Conservation (phyloP, 2,888 invertebrate species). For the Andrena flavipes region DNA sequence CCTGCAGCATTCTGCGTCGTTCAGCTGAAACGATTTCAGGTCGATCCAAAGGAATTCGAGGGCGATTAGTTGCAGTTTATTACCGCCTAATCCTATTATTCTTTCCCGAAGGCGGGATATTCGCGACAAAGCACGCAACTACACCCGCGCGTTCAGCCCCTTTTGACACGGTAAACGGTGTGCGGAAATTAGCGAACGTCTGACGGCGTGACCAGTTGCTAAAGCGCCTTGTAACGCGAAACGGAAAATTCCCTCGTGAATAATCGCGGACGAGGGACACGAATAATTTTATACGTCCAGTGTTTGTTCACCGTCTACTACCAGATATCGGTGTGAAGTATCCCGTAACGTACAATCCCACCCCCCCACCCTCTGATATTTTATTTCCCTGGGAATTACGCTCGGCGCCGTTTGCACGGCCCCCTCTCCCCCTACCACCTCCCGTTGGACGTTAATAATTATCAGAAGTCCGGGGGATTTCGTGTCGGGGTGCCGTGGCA, state of each 20-base stretch:
- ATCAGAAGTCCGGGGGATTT: constrained; percentile 20
- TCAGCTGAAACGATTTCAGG: not conserved
- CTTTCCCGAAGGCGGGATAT: constrained; percentile 11
- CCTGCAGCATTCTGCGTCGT: not conserved
- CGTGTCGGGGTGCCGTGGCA: constrained; percentile 39
- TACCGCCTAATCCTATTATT: constrained; percentile 14
- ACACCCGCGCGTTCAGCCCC: constrained; percentile 6
- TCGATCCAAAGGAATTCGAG: not conserved
- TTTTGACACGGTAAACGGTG: constrained; percentile 7
- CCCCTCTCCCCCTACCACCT: too few relatives aligned
- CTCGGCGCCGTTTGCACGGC: not conserved
- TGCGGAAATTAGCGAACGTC: constrained; percentile 19
- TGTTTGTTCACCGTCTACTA: not conserved
- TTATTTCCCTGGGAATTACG: constrained; percentile 28
- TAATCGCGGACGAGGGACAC: constrained; percentile 20
- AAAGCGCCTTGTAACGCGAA: constrained; percentile 8
- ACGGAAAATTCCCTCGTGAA: constrained; percentile 20
- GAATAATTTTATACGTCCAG: constrained; percentile 31
- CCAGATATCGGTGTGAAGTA: constrained; percentile 4
- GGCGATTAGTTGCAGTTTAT: constrained; percentile 4
- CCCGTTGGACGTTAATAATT: constrained; percentile 37
- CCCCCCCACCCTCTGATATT: not conserved
- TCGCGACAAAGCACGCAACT: constrained; percentile 3
- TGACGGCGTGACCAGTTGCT: constrained; percentile 1
- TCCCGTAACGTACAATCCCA: not conserved